phyloP scores from a whole-genome alignment of 2,113 vertebrate species.

The Gadus macrocephalus region DNA sequence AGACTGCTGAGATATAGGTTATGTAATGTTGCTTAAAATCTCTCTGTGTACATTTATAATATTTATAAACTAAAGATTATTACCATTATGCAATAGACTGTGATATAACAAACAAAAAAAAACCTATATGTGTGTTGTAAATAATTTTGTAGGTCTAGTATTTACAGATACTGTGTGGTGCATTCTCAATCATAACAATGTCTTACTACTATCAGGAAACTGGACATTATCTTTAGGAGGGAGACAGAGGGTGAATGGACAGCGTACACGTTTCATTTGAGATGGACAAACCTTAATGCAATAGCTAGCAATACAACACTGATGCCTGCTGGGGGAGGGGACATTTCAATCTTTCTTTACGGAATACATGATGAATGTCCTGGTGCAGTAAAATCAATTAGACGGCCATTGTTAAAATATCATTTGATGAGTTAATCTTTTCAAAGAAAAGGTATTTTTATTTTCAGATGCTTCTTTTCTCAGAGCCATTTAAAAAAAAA shows the following conservation, averaged over 20 bases:
- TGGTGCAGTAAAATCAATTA: conserved; percentile 15
- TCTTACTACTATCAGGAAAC: conserved; percentile 89
- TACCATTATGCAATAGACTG: conserved; percentile 84
- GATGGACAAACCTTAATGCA: conserved; percentile 76
- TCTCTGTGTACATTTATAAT: conserved; percentile 80
- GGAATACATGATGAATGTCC: background rate
- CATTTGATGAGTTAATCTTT: conserved; percentile 23
- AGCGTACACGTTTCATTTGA: conserved; percentile 55
- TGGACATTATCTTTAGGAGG: conserved; percentile 75
- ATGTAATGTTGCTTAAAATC: conserved; percentile 70
- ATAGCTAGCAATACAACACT: conserved; percentile 54
- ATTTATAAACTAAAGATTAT: conserved; percentile 84
- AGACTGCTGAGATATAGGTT: conserved; percentile 64
- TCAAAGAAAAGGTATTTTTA: conserved; percentile 20
- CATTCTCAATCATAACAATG: conserved; percentile 85
- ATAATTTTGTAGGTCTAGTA: conserved; percentile 90
- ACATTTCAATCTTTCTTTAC: no score
- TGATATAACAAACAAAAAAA: conserved; percentile 88
- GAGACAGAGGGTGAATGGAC: conserved; percentile 56
- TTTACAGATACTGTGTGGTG: conserved; percentile 84
- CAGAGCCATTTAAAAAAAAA: background rate
- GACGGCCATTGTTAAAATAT: conserved; percentile 27
- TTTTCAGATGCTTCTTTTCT: conserved; percentile 23
- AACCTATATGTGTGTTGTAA: conserved; percentile 87
- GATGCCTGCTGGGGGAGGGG: conserved; percentile 5